Conservation (phyloP, 2,113 vertebrate species). For the Leptodactylus fuscus region DNA sequence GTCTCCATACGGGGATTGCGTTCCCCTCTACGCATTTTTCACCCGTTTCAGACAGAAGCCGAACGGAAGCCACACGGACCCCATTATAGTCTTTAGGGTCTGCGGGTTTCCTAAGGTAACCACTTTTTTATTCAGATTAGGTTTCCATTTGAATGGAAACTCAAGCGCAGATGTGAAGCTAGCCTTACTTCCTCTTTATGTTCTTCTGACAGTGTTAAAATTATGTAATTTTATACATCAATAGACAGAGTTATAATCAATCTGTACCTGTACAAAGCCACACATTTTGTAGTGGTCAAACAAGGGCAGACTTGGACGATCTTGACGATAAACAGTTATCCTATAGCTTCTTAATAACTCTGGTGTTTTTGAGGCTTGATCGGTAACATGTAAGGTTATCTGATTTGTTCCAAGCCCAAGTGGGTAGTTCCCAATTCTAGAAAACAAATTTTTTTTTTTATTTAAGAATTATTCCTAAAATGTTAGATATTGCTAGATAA, state of each 20-base stretch:
- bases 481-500: not conserved
- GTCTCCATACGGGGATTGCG: no score
- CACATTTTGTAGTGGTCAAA: slow-evolving; percentile 89
- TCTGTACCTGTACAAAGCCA: slow-evolving; percentile 88
- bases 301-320: slow-evolving; percentile 89
- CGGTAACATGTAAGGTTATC: slow-evolving; percentile 82
- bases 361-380: slow-evolving; percentile 65
- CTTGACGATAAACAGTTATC: slow-evolving; percentile 85
- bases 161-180: no score
- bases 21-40: no score
- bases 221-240: not conserved
- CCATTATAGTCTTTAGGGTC: no score
- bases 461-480: not conserved
- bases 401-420: slow-evolving; percentile 88
- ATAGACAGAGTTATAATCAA: not conserved
- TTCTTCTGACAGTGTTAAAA: not conserved
- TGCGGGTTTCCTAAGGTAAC: no score
- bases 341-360: slow-evolving; percentile 83
- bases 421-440: slow-evolving; percentile 84
- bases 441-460: slow-evolving; percentile 13
- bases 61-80: no score
- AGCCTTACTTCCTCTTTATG: not conserved
- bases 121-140: no score
- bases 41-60: no score
- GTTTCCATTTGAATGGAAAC: no score